phyloP scores from a whole-genome alignment of 2,113 vertebrate genomes.

The Ciconia maguari region DNA sequence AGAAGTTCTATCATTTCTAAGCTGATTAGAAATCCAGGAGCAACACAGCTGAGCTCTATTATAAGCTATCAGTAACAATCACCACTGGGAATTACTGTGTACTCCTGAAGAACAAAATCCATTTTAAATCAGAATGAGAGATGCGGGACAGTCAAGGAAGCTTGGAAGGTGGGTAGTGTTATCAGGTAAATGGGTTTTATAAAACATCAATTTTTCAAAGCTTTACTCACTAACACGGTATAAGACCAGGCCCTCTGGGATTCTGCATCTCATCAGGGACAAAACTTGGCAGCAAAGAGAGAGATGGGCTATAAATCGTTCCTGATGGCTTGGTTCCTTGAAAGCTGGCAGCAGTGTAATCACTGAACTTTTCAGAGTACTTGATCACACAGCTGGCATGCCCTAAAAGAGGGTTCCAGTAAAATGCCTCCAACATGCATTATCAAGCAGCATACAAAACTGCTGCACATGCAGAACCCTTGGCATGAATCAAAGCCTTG shows the following conservation, averaged over 20 bases:
- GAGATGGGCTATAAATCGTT: background rate
- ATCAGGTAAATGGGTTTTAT: conserved; percentile 25
- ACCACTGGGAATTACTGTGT: conserved; percentile 32
- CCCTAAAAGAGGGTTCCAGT: background rate
- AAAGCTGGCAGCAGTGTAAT: background rate
- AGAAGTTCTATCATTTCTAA: conserved; percentile 27
- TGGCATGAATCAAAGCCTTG: background rate
- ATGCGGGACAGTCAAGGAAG: background rate
- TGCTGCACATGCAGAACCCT: background rate
- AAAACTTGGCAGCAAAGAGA: background rate
- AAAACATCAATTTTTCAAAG: conserved; percentile 26
- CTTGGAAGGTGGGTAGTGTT: conserved; percentile 4
- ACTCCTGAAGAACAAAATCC: conserved; percentile 40
- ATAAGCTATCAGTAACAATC: conserved; percentile 38
- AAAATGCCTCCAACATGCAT: background rate
- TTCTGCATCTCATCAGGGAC: background rate
- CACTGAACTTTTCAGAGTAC: conserved; percentile 16
- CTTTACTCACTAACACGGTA: background rate
- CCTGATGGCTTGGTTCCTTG: background rate
- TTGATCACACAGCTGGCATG: background rate
- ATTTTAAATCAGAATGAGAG: conserved; percentile 45
- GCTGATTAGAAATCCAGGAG: conserved; percentile 40
- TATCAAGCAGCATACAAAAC: background rate
- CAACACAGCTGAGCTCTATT: conserved; percentile 19
- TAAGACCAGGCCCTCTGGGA: background rate